Conservation (phyloP, 2,797 vertebrate genomes). For the Neosilurus hyrtlii region DNA sequence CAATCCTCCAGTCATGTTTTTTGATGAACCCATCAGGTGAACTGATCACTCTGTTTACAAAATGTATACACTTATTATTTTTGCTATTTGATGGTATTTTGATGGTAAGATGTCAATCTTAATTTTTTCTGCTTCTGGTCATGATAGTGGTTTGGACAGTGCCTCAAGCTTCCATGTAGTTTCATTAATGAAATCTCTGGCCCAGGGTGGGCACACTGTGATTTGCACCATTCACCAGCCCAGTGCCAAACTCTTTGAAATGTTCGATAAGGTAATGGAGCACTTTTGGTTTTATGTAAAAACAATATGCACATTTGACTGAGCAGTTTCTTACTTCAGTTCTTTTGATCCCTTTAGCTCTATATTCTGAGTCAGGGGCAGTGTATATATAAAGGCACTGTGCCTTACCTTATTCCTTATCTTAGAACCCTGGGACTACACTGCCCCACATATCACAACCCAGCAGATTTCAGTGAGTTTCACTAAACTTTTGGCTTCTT, state of each 20-base stretch:
- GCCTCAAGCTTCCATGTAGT: conserved; percentile 93
- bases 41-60: conserved; percentile 79
- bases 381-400: conserved; percentile 91
- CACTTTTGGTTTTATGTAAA: not conserved
- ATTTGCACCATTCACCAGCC: conserved; percentile 98
- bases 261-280: conserved; percentile 87
- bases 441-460: conserved; percentile 95
- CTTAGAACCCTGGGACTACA: conserved; percentile 86
- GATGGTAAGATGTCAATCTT: no score
- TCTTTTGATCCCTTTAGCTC: conserved; percentile 71
- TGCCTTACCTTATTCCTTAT: conserved; percentile 88
- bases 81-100: no score
- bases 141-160: conserved; percentile 85
- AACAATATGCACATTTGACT: not conserved
- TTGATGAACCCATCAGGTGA: no score
- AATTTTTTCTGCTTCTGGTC: not conserved
- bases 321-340: not conserved
- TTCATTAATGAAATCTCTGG: conserved; percentile 88
- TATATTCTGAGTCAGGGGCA: conserved; percentile 96
- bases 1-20: conserved; percentile 97
- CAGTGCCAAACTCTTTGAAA: conserved; percentile 94
- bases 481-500: not conserved
- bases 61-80: no score
- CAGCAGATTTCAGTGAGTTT: conserved; percentile 89
- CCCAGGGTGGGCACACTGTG: conserved; percentile 88